Evolutionary conservation across 2,797 vertebrate species (phyloP).

Genomic region (Dendrocincla fuliginosa): DNA sequence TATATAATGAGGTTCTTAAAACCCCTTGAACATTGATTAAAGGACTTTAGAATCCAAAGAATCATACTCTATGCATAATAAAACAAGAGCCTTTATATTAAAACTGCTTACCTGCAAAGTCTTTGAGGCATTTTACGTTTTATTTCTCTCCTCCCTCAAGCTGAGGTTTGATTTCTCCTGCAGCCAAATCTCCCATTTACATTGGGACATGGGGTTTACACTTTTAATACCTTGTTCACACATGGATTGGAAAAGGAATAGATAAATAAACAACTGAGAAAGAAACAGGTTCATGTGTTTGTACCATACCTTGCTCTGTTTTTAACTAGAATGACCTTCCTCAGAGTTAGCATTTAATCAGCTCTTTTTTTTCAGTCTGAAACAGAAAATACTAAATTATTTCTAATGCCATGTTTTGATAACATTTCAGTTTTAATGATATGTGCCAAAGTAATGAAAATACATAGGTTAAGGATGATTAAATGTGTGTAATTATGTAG

Average conservation of each 20-base stretch:
- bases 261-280: background rate
- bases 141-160: background rate
- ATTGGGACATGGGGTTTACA: background rate
- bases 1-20: conserved; percentile 11
- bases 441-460: background rate
- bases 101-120: background rate
- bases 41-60: conserved; percentile 4
- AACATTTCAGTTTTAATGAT: background rate
- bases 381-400: background rate
- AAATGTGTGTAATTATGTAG: background rate
- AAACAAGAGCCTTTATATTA: background rate
- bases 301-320: background rate
- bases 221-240: background rate
- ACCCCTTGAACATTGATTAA: conserved; percentile 13
- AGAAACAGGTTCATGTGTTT: background rate
- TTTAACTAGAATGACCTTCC: background rate
- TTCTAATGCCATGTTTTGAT: background rate
- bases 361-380: background rate
- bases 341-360: background rate
- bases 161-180: background rate
- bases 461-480: background rate
- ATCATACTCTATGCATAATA: background rate
- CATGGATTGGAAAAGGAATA: background rate
- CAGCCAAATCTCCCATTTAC: background rate
- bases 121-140: background rate